phyloP scores from a whole-genome alignment of 2,113 vertebrate species.

The Campylorhamphus procurvoides region DNA sequence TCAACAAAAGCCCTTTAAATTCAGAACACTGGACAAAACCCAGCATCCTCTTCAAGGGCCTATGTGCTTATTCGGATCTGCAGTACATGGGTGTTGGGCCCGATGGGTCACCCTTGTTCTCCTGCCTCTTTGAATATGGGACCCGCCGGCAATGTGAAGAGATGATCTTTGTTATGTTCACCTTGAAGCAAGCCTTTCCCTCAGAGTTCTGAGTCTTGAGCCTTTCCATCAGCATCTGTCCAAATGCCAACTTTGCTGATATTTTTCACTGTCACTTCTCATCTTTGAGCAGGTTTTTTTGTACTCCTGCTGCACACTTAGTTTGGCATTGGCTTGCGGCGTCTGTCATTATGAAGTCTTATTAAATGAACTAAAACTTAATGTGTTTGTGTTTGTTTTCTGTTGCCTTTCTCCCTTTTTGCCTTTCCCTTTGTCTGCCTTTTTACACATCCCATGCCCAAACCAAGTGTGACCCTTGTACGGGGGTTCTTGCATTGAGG shows the following conservation, averaged over 20 bases:
- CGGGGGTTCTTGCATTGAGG: neutral
- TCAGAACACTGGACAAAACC: slow-evolving; percentile 78
- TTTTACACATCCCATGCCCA: neutral
- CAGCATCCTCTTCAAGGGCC: slow-evolving; percentile 78
- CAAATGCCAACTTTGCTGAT: neutral
- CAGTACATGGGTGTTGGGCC: slow-evolving; percentile 73
- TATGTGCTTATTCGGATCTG: slow-evolving; percentile 89
- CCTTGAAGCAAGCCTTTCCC: slow-evolving; percentile 73
- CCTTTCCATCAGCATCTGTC: neutral
- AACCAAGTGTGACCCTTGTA: neutral
- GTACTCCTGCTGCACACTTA: neutral
- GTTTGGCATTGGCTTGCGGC: neutral
- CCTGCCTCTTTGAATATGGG: slow-evolving; percentile 85
- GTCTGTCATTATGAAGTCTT: neutral
- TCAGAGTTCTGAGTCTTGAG: neutral
- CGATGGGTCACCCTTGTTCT: slow-evolving; percentile 80
- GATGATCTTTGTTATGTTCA: slow-evolving; percentile 69
- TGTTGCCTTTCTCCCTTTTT: neutral
- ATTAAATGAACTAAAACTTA: slow-evolving; percentile 26
- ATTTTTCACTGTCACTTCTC: neutral
- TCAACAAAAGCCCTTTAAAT: slow-evolving; percentile 80
- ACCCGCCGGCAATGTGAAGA: slow-evolving; percentile 27
- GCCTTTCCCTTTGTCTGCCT: neutral
- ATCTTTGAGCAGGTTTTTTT: neutral
- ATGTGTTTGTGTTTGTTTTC: neutral